Evolutionary conservation across 2,888 invertebrate species (phyloP), one percentile per base, ranked within the genome.

Genomic region (Synanthedon vespiformis): DNA sequence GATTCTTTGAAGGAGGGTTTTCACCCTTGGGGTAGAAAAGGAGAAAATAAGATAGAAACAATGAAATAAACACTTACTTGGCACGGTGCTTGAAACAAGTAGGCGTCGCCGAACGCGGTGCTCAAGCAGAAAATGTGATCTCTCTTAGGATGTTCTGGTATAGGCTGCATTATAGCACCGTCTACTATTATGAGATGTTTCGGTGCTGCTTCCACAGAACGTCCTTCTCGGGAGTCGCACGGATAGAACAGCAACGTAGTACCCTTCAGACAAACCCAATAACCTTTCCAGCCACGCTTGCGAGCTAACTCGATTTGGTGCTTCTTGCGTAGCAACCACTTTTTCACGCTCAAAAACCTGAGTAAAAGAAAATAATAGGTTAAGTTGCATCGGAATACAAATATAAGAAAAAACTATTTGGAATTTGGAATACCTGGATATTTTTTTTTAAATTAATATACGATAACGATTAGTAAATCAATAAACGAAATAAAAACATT

Each of bases 81-180:
- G 77, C 93, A 93, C 51, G 93, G 93, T 54, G 93, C 98, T 92
- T 98, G 98, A 86, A 98, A 97, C 58, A 98, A 90, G 85, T 98
- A 98, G 58, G 98, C 98, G 87, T 98, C 98, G 60, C 98, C 99
- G 82, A 98, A 98, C 52, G 97, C 97, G 41, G 98, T 98, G 88
- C 97, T 98, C 68, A 99, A 91, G 79, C 98, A 98, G 89, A 99
- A 98, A 81, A 99, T 97, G 86, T 97, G 94, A 86, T 98, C 98
- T 65, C 98, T 90, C 81, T 98, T 97, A 14, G 98, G 98, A 83
- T 99, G 98, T 80, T 99, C 98, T n/a, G 98, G 98, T 72, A 98
- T 97, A 51, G 98, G 96, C 84, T 98, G 98, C 94, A 97, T 97
- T 80, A 99, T 97, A 67, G 96, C 96, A 55, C 96, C 96, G 83